Evolutionary conservation across 2,888 invertebrate species (phyloP).

Genomic region (Eutolmus rufibarbis): DNA sequence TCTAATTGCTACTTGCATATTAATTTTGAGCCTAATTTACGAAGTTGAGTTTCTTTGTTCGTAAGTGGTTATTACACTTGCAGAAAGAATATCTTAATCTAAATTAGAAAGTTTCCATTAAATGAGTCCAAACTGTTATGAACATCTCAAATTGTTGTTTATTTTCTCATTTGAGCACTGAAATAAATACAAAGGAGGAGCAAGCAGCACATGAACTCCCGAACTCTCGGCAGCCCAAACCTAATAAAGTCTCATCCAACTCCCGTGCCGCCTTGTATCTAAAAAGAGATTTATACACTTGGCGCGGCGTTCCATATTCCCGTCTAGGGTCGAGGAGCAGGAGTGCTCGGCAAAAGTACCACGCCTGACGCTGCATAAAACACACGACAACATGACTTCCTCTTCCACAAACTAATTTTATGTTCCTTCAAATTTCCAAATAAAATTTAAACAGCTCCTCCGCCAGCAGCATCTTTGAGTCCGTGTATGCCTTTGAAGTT

Average conservation of each 20-base stretch:
- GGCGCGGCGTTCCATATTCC: not conserved
- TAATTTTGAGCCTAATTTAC: not conserved
- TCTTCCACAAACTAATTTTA: constrained; percentile 35
- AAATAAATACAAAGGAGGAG: not conserved
- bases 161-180: not conserved
- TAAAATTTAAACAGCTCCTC: constrained; percentile 24
- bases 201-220: not conserved
- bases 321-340: not conserved
- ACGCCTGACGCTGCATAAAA: not conserved
- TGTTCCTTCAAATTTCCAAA: constrained; percentile 33
- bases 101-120: not conserved
- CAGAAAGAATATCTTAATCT: not conserved
- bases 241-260: constrained; percentile 12
- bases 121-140: not conserved
- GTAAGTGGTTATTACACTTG: not conserved
- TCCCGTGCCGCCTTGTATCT: not conserved
- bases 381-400: constrained; percentile 16
- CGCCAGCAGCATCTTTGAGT: not conserved
- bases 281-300: constrained; percentile 24
- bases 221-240: not conserved
- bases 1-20: not conserved
- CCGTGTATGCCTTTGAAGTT: not conserved
- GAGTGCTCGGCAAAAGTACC: not conserved
- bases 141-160: not conserved
- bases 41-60: not conserved